phyloP scores from a whole-genome alignment of 2,888 invertebrate genomes.

The Trichogramma dendrolimi region DNA sequence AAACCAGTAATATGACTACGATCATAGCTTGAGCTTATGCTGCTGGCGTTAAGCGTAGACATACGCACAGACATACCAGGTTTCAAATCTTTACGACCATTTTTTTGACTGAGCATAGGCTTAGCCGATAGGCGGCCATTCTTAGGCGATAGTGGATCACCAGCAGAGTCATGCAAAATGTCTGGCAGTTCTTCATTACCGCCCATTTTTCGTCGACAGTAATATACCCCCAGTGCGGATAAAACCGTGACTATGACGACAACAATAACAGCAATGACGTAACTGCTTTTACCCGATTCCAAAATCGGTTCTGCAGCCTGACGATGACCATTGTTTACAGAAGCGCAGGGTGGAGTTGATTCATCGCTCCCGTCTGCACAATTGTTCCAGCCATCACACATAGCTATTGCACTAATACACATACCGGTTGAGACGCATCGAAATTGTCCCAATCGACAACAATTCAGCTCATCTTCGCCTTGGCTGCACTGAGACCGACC shows the following conservation, averaged over 20 bases:
- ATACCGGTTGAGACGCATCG: constrained; percentile 70
- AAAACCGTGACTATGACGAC: constrained; percentile 58
- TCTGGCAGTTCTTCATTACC: constrained; percentile 54
- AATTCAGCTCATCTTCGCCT: constrained; percentile 65
- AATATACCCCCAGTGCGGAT: constrained; percentile 56
- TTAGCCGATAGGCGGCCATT: constrained; percentile 50
- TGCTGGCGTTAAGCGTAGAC: constrained; percentile 63
- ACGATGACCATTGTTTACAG: constrained; percentile 46
- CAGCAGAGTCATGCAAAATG: constrained; percentile 62
- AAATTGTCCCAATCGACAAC: constrained; percentile 64
- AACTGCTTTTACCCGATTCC: constrained; percentile 55
- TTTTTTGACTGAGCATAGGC: constrained; percentile 47
- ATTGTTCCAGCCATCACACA: constrained; percentile 75
- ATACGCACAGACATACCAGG: constrained; percentile 58
- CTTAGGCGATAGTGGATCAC: constrained; percentile 63
- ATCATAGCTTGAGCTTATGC: constrained; percentile 64
- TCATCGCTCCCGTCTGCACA: constrained; percentile 82
- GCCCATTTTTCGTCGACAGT: constrained; percentile 55
- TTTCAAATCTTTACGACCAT: constrained; percentile 46
- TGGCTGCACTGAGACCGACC: constrained; percentile 65
- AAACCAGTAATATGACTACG: constrained; percentile 67
- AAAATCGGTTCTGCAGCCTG: constrained; percentile 42
- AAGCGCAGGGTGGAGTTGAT: constrained; percentile 61
- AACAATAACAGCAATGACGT: constrained; percentile 58
- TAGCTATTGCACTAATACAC: constrained; percentile 64